Evolutionary conservation across 2,113 vertebrate species (phyloP).

Genomic region (Stercorarius parasiticus): DNA sequence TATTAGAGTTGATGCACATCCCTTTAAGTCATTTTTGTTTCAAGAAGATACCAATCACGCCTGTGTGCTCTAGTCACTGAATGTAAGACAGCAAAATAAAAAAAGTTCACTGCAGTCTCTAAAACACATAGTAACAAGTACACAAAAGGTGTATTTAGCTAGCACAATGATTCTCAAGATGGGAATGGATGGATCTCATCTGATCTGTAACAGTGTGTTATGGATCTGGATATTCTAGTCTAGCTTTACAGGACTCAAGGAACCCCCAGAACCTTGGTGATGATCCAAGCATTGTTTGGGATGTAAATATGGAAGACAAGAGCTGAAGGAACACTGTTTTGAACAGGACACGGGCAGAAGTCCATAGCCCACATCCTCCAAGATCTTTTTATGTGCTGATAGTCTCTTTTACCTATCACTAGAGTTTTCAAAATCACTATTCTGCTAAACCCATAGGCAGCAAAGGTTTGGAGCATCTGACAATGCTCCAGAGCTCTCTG

Average conservation of each 20-base stretch:
- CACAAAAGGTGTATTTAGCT: background rate
- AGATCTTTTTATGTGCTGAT: background rate
- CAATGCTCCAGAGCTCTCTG: background rate
- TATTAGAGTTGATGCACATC: background rate
- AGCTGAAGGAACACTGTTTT: background rate
- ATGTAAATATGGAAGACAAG: background rate
- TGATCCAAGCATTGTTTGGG: background rate
- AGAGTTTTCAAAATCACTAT: background rate
- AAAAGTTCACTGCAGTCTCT: background rate
- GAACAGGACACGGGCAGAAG: background rate
- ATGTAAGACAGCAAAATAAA: background rate
- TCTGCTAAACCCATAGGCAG: background rate
- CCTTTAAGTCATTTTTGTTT: slow-evolving; percentile 6
- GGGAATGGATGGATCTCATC: background rate
- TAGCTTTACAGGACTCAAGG: background rate
- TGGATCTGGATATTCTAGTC: background rate
- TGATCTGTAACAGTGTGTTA: background rate
- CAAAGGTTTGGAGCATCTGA: background rate
- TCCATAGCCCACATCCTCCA: background rate
- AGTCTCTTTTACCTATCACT: background rate
- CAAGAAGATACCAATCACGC: background rate
- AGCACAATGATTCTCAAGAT: background rate
- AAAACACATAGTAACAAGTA: background rate
- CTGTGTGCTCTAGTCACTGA: background rate
- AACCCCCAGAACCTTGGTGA: background rate